Percentiles rank a stretch among this genome's conserved stretches.
phyloP scores from a whole-genome alignment of 2,797 vertebrate genomes.

The Lemur catta region DNA sequence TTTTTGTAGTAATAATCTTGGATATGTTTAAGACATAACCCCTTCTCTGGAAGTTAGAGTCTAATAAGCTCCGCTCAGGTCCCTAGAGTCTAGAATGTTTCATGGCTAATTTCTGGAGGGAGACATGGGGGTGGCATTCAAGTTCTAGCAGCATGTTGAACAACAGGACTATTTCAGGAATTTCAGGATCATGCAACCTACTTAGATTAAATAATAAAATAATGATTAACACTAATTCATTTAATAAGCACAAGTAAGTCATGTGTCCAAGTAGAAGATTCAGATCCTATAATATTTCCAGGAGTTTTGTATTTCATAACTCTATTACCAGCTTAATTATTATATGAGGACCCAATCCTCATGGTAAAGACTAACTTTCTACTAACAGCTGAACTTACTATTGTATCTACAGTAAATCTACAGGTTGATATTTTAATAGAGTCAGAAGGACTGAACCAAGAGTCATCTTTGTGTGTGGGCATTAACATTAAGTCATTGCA shows the following conservation, averaged over 20 bases:
- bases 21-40: conserved; percentile 67
- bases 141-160: background rate
- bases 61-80: background rate
- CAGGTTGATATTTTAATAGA: background rate
- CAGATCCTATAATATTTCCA: background rate
- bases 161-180: background rate
- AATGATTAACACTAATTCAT: background rate
- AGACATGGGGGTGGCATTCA: background rate
- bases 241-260: background rate
- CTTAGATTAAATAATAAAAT: background rate
- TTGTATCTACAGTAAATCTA: background rate
- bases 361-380: background rate
- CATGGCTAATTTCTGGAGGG: background rate
- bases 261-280: background rate
- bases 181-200: background rate
- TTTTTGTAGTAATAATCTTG: conserved; percentile 66
- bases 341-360: background rate
- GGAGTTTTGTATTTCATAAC: background rate
- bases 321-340: background rate
- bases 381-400: background rate
- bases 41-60: background rate
- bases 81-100: background rate
- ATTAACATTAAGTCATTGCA: background rate
- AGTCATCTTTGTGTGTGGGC: background rate
- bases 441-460: background rate